Conservation (phyloP, 2,797 vertebrate species). For the Macroramphosus scolopax region DNA sequence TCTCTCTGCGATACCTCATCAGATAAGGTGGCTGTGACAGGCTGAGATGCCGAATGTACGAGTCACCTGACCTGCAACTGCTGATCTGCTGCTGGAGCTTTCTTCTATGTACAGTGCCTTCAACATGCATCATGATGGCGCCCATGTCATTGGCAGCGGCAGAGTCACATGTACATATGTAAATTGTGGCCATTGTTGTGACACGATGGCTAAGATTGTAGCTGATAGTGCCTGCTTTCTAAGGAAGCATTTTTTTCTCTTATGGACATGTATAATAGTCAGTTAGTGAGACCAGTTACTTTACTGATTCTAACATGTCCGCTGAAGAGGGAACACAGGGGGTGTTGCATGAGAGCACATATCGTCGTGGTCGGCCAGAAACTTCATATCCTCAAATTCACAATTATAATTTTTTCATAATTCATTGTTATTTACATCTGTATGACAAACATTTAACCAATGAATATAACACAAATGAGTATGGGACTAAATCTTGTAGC, state of each 20-base stretch:
- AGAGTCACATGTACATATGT: conserved; percentile 34
- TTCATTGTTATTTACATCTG: too few species aligned
- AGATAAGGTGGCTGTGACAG: conserved; percentile 43
- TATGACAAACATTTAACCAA: too few species aligned
- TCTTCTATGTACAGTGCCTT: conserved; percentile 20
- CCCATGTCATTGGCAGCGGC: conserved; percentile 34
- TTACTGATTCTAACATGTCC: conserved; percentile 27
- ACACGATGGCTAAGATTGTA: conserved; percentile 49
- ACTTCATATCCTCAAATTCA: too few species aligned
- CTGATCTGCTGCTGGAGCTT: conserved; percentile 45
- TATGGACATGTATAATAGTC: conserved; percentile 60
- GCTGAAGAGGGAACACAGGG: conserved; percentile 18
- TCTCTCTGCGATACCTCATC: conserved; percentile 64
- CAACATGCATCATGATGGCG: conserved; percentile 11
- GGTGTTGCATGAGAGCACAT: conserved; percentile 1
- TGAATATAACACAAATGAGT: too few species aligned
- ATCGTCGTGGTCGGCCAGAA: too few species aligned
- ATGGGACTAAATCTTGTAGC: too few species aligned
- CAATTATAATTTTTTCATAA: too few species aligned
- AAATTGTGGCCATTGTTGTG: conserved; percentile 41
- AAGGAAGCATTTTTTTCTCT: conserved; percentile 69
- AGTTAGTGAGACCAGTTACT: conserved; percentile 29
- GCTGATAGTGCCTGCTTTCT: conserved; percentile 72
- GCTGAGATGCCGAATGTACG: conserved; percentile 15
- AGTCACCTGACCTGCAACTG: conserved; percentile 18